These are phyloP conservation scores for Byasa hedistus DNA, from an alignment of 2,888 invertebrate species.

Conservation along the genomic window DNA sequence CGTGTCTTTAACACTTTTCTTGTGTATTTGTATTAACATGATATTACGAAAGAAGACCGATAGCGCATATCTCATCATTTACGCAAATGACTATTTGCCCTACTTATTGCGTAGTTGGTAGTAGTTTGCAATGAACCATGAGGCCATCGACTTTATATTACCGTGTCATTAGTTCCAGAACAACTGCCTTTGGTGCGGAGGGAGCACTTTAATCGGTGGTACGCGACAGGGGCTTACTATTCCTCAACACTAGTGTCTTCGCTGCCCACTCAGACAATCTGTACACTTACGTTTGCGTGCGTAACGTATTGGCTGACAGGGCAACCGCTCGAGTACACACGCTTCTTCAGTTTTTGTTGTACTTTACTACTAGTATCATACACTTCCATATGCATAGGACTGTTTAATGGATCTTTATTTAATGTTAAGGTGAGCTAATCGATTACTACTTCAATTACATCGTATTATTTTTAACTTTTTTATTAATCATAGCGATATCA, in stretches of 20 bases:
- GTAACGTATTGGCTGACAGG: conserved; percentile 93
- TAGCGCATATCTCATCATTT: too few species aligned
- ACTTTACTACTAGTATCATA: conserved; percentile 89
- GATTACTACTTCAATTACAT: neutral
- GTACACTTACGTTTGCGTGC: conserved; percentile 86
- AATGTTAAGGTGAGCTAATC: conserved; percentile 83
- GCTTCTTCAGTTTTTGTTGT: conserved; percentile 85
- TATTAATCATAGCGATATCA: too few species aligned
- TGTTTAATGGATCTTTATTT: conserved; percentile 91
- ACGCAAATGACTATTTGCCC: too few species aligned
- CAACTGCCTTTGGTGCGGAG: conserved; percentile 89
- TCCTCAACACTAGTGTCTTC: conserved; percentile 88
- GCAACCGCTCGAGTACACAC: conserved; percentile 87
- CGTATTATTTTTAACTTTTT: neutral
- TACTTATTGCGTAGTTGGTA: too few species aligned
- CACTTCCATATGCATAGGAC: conserved; percentile 91
- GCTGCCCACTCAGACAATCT: conserved; percentile 88
- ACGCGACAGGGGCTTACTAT: conserved; percentile 90
- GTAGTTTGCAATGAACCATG: neutral
- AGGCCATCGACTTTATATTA: neutral
- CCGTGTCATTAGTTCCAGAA: conserved; percentile 84
- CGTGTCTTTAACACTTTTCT: too few species aligned
- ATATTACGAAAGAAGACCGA: too few species aligned
- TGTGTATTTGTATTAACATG: too few species aligned
- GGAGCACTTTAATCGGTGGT: conserved; percentile 95